phyloP scores from a whole-genome alignment of 2,888 invertebrate species.

The Plagodis dolabraria region DNA sequence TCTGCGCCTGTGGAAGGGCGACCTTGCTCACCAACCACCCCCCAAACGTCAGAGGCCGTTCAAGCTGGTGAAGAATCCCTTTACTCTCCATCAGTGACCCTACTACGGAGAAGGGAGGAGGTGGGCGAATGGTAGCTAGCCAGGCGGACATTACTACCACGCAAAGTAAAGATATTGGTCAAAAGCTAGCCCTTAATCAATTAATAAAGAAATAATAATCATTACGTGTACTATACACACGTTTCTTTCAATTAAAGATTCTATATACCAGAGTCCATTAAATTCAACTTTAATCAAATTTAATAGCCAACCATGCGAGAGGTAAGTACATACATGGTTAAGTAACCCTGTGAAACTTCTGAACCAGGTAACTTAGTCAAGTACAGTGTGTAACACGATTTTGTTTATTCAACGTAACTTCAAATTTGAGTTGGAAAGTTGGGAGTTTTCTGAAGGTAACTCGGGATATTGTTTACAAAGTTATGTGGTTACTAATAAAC shows the following conservation, averaged over 20 bases:
- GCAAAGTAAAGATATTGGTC: too few relatives aligned
- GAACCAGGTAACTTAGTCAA: slow-evolving; percentile 25
- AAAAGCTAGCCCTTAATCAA: neutral
- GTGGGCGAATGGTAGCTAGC: too few relatives aligned
- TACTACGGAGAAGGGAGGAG: too few relatives aligned
- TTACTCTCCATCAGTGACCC: too few relatives aligned
- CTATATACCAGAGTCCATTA: too few relatives aligned
- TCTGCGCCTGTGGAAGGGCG: too few relatives aligned
- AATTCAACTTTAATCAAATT: neutral
- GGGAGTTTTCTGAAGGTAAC: slow-evolving; percentile 37
- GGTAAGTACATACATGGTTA: slow-evolving; percentile 8
- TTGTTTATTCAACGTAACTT: slow-evolving; percentile 48
- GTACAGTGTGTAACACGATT: slow-evolving; percentile 28
- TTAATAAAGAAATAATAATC: neutral
- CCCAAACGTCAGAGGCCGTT: too few relatives aligned
- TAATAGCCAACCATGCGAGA: neutral
- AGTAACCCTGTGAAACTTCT: slow-evolving; percentile 23
- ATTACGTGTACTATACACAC: too few relatives aligned
- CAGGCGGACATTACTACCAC: too few relatives aligned
- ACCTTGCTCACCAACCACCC: too few relatives aligned
- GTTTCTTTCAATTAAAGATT: too few relatives aligned
- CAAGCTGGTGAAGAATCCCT: too few relatives aligned
- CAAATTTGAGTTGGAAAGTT: slow-evolving; percentile 44
- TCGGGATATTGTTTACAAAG: slow-evolving; percentile 20
- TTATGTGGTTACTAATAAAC: slow-evolving; percentile 9